A percentile compares a stretch with the other conserved stretches of the same genome.
Evolutionary conservation across 1,140 invertebrate species (phyloP).

Genomic region (Micrasema longulum): DNA sequence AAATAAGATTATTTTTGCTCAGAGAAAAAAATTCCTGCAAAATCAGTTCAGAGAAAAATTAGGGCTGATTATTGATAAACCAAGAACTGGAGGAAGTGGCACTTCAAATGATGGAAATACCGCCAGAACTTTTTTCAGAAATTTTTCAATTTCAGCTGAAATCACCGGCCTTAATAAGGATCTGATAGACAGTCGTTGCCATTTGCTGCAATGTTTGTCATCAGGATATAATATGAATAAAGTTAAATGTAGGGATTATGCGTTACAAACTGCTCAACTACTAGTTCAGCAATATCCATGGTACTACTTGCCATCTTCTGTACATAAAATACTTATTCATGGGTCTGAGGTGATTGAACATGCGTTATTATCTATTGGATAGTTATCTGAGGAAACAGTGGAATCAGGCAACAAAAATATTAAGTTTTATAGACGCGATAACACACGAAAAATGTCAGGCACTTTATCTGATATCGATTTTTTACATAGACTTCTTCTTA

Average conservation of each 20-base stretch:
- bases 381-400: constrained; percentile 3
- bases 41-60: not conserved
- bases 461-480: too few relatives aligned
- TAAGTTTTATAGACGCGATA: not conserved
- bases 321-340: not conserved
- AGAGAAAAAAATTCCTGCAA: not conserved
- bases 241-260: not conserved
- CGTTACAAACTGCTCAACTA: not conserved
- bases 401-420: not conserved
- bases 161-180: not conserved
- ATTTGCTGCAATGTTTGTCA: constrained; percentile 11
- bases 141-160: not conserved
- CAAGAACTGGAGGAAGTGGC: constrained; percentile 2
- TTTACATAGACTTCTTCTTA: not conserved
- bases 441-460: not conserved
- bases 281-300: not conserved
- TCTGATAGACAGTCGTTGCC: not conserved
- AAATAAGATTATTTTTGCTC: not conserved
- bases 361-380: not conserved
- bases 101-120: constrained; percentile 11
- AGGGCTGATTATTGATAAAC: constrained; percentile 1
- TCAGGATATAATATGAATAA: not conserved
- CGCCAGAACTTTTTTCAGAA: not conserved
- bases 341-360: not conserved
- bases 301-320: not conserved